phyloP scores from a whole-genome alignment of 1,140 invertebrate genomes.

The Platyscapa corneri region DNA sequence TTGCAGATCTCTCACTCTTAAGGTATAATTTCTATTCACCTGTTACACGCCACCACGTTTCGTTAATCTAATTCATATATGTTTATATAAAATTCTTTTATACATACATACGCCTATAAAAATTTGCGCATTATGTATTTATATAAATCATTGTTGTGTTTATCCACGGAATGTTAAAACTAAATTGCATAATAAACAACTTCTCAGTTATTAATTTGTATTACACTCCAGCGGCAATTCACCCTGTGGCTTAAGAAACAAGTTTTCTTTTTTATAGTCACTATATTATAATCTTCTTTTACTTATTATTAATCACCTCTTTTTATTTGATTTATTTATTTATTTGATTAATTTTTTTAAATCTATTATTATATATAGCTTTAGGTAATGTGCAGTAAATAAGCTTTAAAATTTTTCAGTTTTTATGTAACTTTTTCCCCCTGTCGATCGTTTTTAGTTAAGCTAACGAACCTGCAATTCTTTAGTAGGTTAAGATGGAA shows the following conservation, averaged over 20 bases:
- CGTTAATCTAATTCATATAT: neutral
- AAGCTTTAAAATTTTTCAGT: constrained; percentile 23
- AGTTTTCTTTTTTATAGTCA: constrained; percentile 4
- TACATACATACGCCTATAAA: no score
- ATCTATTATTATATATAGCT: constrained; percentile 8
- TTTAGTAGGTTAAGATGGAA: no score
- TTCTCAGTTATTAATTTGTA: constrained; percentile 52
- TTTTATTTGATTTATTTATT: no score
- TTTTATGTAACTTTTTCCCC: neutral
- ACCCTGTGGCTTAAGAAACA: constrained; percentile 43
- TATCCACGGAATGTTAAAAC: no score
- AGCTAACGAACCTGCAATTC: neutral
- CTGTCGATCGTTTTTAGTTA: neutral
- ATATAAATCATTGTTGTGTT: no score
- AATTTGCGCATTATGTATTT: no score
- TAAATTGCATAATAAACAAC: neutral
- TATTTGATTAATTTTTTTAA: neutral
- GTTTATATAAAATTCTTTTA: constrained; percentile 12
- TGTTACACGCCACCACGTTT: constrained; percentile 27
- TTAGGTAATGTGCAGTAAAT: neutral
- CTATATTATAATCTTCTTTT: neutral
- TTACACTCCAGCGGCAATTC: constrained; percentile 9
- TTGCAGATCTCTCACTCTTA: neutral
- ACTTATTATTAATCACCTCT: neutral
- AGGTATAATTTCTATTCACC: constrained; percentile 20